These are phyloP conservation scores for Maniola hyperantus DNA, from an alignment of 2,888 invertebrate species.

Conservation along the genomic window DNA sequence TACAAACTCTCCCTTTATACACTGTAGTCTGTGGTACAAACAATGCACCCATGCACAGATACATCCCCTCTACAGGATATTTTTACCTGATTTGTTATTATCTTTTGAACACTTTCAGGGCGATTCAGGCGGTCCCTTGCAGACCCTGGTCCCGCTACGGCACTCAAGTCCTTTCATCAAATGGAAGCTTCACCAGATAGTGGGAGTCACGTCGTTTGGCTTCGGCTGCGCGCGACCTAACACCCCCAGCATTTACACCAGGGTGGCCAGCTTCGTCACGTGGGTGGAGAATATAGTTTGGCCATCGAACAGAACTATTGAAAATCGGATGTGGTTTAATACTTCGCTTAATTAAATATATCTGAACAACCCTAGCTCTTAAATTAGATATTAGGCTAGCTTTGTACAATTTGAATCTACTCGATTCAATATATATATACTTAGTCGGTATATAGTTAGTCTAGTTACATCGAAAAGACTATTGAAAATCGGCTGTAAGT, in stretches of 20 bases:
- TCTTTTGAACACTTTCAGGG: conserved; percentile 25
- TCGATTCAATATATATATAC: no score
- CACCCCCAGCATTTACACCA: conserved; percentile 44
- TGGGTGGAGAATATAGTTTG: conserved; percentile 42
- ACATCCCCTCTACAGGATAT: no score
- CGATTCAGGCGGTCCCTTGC: conserved; percentile 35
- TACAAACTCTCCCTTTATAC: no score
- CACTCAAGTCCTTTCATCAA: not conserved
- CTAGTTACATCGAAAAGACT: no score
- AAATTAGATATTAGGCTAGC: no score
- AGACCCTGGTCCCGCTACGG: conserved; percentile 13
- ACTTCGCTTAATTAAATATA: not conserved
- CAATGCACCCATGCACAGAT: no score
- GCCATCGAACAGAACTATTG: conserved; percentile 16
- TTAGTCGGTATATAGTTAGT: no score
- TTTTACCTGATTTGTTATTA: not conserved
- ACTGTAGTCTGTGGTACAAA: no score
- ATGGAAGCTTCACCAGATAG: conserved; percentile 29
- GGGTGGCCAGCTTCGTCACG: conserved; percentile 40
- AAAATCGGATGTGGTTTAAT: conserved; percentile 13
- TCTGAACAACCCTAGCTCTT: no score
- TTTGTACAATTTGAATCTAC: no score
- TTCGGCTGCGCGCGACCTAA: conserved; percentile 41
- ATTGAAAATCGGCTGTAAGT: no score
- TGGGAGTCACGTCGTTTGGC: conserved; percentile 46